Base-by-base conservation (phyloP, 2,888 invertebrate genomes). In the Carabus problematicus region DNA sequence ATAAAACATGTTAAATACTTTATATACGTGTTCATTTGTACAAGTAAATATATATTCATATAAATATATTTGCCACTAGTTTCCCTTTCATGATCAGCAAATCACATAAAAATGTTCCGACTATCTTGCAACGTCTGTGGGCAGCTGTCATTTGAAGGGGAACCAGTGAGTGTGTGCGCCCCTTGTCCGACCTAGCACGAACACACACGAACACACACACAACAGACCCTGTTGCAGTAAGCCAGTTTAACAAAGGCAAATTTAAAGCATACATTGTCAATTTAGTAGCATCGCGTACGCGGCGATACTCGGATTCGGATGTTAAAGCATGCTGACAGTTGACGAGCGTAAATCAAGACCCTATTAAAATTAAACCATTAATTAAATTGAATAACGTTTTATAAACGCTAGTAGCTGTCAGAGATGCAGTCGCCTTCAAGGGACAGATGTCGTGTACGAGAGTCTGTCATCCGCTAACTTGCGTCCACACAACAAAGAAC, bases 341-440 rank as follows among this genome's bases (percentile, higher is more conserved):
- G 75, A 75, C 73, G 73, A 75, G 73, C 74, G 71, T 72, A 72
- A 75, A 74, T 75, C 73, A 71, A 71, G 72, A 61, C 73, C 73
- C 72, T 72, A 74, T 75, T 74, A 75, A 76, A 78, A 78, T 78
- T 77, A 78, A 77, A 78, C 78, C 79, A 78, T 78, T 79, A 79
- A 80, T 80, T 80, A 80, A 80, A 80, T 80, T 80, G 81, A 79
- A 79, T 76, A 77, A 78, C 76, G 73, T 75, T 73, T 75, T 76
- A 76, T 77, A 75, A 77, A 77, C 67, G 72, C 73, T 70, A 52
- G 63, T 72, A 68, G 71, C 73, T 72, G 75, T 76, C 80, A 80
- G 80, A 81, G 80, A 78, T 81, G 80, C 81, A 79, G 79, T 78
- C 81, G 80, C 80, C 80, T 80, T 80, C 79, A 75, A 77, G 19